Percentiles rank a stretch among this genome's conserved stretches.
Evolutionary conservation across 2,888 invertebrate species (phyloP).

Genomic region (Hemistola chrysoprasaria): DNA sequence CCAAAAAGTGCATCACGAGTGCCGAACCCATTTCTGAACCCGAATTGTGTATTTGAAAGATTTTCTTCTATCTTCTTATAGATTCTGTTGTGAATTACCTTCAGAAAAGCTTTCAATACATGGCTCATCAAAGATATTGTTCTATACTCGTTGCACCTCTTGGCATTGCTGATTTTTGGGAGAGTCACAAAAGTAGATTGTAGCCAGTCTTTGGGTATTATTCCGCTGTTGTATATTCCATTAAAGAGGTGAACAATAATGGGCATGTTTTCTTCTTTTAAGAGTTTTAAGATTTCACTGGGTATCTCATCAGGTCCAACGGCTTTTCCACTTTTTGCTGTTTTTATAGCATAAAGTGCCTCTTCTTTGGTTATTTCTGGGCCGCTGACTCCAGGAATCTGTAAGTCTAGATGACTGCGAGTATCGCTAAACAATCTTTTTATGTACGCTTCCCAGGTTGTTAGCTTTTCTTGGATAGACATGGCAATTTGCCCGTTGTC

Average conservation of each 20-base stretch:
- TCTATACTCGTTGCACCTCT: neutral
- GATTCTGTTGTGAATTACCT: too few species aligned
- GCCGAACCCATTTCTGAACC: too few species aligned
- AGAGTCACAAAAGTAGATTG: neutral
- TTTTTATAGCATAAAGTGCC: too few species aligned
- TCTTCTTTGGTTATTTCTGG: too few species aligned
- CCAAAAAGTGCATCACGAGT: too few species aligned
- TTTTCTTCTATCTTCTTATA: conserved; percentile 1
- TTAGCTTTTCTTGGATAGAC: too few species aligned
- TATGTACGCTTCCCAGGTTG: neutral
- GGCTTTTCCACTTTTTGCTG: neutral
- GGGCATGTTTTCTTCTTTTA: neutral
- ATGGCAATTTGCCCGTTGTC: too few species aligned
- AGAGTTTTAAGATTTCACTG: neutral
- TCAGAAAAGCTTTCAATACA: too few species aligned
- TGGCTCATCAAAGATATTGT: too few species aligned
- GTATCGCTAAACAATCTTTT: neutral
- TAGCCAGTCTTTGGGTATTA: neutral
- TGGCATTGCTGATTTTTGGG: neutral
- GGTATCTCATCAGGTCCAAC: neutral
- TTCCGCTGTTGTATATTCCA: neutral
- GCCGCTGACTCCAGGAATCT: too few species aligned
- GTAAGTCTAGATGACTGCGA: neutral
- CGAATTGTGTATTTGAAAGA: neutral
- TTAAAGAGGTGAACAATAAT: neutral